Percentiles rank a stretch among this genome's conserved stretches.
Evolutionary conservation across 1,140 invertebrate genomes (phyloP).

Genomic region (Cecropterus lyciades): DNA sequence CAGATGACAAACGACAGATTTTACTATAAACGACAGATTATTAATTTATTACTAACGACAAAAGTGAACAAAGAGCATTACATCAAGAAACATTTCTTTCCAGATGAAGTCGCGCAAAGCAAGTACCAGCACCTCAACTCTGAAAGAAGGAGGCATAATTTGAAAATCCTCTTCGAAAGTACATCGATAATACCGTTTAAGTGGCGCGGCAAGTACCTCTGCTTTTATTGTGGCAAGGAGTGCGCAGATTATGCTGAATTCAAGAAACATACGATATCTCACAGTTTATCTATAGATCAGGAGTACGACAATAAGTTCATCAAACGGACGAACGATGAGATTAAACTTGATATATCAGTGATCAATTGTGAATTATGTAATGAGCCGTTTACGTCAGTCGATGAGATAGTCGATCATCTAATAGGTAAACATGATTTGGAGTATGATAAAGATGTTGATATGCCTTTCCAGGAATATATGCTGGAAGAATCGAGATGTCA

Average conservation of each 20-base stretch:
- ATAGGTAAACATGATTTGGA: conserved; percentile 61
- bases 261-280: conserved; percentile 64
- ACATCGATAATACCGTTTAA: conserved; percentile 74
- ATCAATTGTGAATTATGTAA: conserved; percentile 63
- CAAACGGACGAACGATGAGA: conserved; percentile 59
- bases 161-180: conserved; percentile 73
- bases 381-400: conserved; percentile 52
- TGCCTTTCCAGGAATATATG: conserved; percentile 57
- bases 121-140: conserved; percentile 58
- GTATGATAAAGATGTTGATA: conserved; percentile 62
- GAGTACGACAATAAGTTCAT: conserved; percentile 62
- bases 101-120: conserved; percentile 61
- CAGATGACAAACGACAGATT: too few species aligned
- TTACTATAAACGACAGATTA: too few species aligned
- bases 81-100: conserved; percentile 69
- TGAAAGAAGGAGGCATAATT: conserved; percentile 65
- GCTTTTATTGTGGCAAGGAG: conserved; percentile 69
- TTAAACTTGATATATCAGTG: conserved; percentile 70
- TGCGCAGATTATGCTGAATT: conserved; percentile 58
- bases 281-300: conserved; percentile 55
- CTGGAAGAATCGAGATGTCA: conserved; percentile 56
- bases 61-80: too few species aligned
- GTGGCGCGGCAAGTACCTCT: conserved; percentile 66
- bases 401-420: conserved; percentile 67
- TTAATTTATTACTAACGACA: too few species aligned